Percentiles rank a stretch among this genome's conserved stretches.
These are phyloP conservation scores for Trichogramma evanescens DNA, from an alignment of 2,888 invertebrate species.

Conservation along the genomic window DNA sequence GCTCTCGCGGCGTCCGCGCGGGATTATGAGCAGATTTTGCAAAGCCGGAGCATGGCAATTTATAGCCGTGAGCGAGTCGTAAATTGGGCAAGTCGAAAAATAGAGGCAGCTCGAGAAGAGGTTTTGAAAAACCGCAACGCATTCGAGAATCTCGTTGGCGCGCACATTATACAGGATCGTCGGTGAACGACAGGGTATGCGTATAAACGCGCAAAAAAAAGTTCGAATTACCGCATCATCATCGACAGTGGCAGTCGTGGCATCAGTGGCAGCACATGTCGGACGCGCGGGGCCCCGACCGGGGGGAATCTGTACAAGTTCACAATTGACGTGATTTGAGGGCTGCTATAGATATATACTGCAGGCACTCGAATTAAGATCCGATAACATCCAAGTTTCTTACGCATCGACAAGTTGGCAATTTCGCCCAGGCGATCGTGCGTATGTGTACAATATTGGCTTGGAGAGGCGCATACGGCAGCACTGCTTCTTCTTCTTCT, in stretches of 20 bases:
- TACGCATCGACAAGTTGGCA: constrained; percentile 10
- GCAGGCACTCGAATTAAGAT: constrained; percentile 20
- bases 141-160: too few species aligned
- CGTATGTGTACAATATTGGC: too few species aligned
- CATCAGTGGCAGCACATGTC: not conserved
- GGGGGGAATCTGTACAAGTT: constrained; percentile 12
- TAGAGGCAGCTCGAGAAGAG: too few species aligned
- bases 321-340: constrained; percentile 17
- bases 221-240: constrained; percentile 10
- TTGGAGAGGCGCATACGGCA: too few species aligned
- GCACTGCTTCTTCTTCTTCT: not conserved
- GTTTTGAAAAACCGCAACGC: too few species aligned
- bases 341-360: not conserved
- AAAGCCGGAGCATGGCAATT: too few species aligned
- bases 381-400: constrained; percentile 18
- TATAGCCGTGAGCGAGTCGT: too few species aligned
- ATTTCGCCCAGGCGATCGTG: constrained; percentile 3
- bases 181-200: too few species aligned
- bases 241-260: not conserved
- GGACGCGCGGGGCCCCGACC: not conserved
- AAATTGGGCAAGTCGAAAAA: too few species aligned
- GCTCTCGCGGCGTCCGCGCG: too few species aligned
- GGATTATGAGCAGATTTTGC: too few species aligned
- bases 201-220: constrained; percentile 7
- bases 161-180: too few species aligned